phyloP scores from a whole-genome alignment of 2,888 invertebrate genomes.

The Drosophila aldrichi region DNA sequence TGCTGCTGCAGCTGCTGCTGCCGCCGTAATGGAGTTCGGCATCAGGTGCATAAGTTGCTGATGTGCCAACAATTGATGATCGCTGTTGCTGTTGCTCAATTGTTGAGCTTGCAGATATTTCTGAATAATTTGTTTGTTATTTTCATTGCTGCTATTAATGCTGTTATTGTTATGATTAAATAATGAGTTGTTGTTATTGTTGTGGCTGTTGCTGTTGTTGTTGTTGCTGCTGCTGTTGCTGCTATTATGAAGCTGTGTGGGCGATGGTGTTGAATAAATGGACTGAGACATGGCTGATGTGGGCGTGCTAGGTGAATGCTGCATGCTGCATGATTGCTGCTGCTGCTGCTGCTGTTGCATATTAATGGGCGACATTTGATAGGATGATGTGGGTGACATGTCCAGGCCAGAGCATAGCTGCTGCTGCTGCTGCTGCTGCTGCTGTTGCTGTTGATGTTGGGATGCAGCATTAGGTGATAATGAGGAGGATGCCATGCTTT shows the following conservation, averaged over 20 bases:
- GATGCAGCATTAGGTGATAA: constrained; percentile 64
- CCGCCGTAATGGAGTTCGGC: constrained; percentile 70
- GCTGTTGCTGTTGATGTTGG: constrained; percentile 36
- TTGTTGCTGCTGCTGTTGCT: constrained; percentile 59
- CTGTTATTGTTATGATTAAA: constrained; percentile 69
- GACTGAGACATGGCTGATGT: constrained; percentile 63
- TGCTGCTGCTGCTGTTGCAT: constrained; percentile 68
- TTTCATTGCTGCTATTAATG: constrained; percentile 68
- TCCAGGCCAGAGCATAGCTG: constrained; percentile 69
- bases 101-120: constrained; percentile 83
- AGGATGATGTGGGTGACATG: constrained; percentile 69
- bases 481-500: constrained; percentile 72
- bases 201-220: constrained; percentile 47
- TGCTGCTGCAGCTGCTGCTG: constrained; percentile 61
- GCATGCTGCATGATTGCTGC: constrained; percentile 71
- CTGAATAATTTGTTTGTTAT: constrained; percentile 81
- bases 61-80: constrained; percentile 70
- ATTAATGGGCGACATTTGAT: constrained; percentile 78
- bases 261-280: constrained; percentile 80
- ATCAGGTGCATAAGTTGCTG: constrained; percentile 74
- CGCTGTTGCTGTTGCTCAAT: constrained; percentile 60
- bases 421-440: constrained; percentile 57
- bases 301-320: constrained; percentile 69
- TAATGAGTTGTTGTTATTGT: constrained; percentile 61
- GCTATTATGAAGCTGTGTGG: constrained; percentile 72